Evolutionary conservation across 2,113 vertebrate species (phyloP), one percentile per base, ranked within the genome.

Genomic region (Cervus canadensis): DNA sequence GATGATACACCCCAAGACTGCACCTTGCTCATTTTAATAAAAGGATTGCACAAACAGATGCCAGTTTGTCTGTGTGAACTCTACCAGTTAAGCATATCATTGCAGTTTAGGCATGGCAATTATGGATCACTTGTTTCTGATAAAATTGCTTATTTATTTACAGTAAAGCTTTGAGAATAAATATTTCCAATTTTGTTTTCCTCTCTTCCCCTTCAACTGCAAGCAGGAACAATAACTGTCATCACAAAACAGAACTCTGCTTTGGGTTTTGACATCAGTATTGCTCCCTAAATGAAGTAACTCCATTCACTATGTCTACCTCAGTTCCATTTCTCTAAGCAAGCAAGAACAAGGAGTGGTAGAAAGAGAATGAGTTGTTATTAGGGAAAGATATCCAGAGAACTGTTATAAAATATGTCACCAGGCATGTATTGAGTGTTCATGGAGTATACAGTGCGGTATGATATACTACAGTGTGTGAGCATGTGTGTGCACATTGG

Each of bases 251-350:
- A 64, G 50, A 85, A 86, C 83, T 94, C 81, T 86, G 19, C 74
- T 92, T 95, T 84, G 36, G 26, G 9, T 95, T 97, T 96, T 95
- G 43, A 95, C 79, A 78, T 78, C 67, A 10, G 33, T 23, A 10
- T 78, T 95, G 10, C 64, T 94, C 40, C 83, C 79, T 54, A 87
- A 84, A 30, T 79, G 56, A 95, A 76, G 21, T 48, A 96, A 94
- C n/a, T 87, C 52, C 43, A 74, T 67, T 95, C 50, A 84, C 48
- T 54, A 14, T 91, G 56, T 43, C 48, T 89, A 54, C 40, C 33
- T 88, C 89, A 59, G 54, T 94, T 96, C 43, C 50, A 62, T 83
- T 57, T 91, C 79, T 83, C 40, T 67, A 90, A 79, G 33, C 40
- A 87, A 88, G n/a, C 92, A 23, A 92, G 30, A 94, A 87, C 87